Percentiles rank a stretch among this genome's conserved stretches.
Evolutionary conservation across 2,113 vertebrate species (phyloP).

Genomic region (Oryzias curvinotus): DNA sequence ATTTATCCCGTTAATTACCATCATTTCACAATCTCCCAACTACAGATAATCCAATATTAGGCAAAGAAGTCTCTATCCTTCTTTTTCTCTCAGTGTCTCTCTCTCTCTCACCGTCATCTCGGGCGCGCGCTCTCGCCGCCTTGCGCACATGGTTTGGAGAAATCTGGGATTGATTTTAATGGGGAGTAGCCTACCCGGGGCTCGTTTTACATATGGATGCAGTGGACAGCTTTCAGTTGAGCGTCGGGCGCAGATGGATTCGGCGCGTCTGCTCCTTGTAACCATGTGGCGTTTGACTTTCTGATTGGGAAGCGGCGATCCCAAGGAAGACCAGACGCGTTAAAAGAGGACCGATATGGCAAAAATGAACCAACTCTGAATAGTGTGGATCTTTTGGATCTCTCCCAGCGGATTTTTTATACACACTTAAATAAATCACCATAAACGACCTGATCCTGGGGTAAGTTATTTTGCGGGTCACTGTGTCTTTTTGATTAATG

Average conservation of each 20-base stretch:
- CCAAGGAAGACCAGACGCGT: slow-evolving; percentile 14
- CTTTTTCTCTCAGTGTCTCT: slow-evolving; percentile 13
- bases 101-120: slow-evolving; percentile 26
- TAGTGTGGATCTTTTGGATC: slow-evolving; percentile 55
- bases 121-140: slow-evolving; percentile 11
- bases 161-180: slow-evolving; percentile 78
- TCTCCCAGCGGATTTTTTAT: slow-evolving; percentile 33
- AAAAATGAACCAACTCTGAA: slow-evolving; percentile 14
- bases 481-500: slow-evolving; percentile 17
- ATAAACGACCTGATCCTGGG: slow-evolving; percentile 37
- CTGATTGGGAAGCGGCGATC: not conserved
- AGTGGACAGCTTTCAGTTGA: slow-evolving; percentile 60
- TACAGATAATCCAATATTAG: not conserved
- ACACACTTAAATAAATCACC: slow-evolving; percentile 4
- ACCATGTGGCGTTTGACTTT: slow-evolving; percentile 11
- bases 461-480: slow-evolving; percentile 55
- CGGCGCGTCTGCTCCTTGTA: slow-evolving; percentile 32
- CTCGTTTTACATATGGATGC: slow-evolving; percentile 72
- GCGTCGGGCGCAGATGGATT: slow-evolving; percentile 45
- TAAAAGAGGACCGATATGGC: slow-evolving; percentile 13
- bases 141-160: slow-evolving; percentile 43
- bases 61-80: not conserved
- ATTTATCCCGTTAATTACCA: slow-evolving; percentile 33
- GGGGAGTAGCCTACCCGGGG: slow-evolving; percentile 69
- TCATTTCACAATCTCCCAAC: too few relatives aligned